Conservation (phyloP, 2,797 vertebrate genomes). For the Acanthopagrus latus region DNA sequence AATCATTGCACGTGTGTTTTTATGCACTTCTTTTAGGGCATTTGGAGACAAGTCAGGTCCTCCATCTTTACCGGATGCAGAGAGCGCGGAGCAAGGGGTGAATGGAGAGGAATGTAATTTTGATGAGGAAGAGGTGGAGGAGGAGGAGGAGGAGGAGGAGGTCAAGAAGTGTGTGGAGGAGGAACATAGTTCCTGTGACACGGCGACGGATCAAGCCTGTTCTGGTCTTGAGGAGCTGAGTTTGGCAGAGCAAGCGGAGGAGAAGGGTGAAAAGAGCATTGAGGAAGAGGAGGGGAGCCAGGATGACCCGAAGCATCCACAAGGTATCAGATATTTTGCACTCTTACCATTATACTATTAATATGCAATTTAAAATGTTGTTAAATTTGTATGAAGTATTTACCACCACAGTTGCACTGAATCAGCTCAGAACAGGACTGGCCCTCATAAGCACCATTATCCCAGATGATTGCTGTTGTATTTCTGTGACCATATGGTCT, state of each 20-base stretch:
- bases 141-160: slow-evolving; percentile 51
- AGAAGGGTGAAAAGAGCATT: slow-evolving; percentile 48
- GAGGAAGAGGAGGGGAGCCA: slow-evolving; percentile 68
- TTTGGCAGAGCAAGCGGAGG: slow-evolving; percentile 68
- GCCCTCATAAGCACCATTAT: neutral
- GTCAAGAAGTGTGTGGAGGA: slow-evolving; percentile 31
- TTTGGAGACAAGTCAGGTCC: slow-evolving; percentile 93
- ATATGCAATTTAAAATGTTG: neutral
- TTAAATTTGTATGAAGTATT: neutral
- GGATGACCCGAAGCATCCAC: slow-evolving; percentile 84
- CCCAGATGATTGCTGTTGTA: neutral
- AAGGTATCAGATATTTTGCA: slow-evolving; percentile 83
- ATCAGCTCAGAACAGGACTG: slow-evolving; percentile 3
- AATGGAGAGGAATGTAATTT: slow-evolving; percentile 63
- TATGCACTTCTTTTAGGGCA: slow-evolving; percentile 81
- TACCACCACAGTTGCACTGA: neutral
- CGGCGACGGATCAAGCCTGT: slow-evolving; percentile 48
- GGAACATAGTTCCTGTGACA: slow-evolving; percentile 31
- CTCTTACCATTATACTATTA: neutral
- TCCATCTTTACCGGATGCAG: slow-evolving; percentile 85
- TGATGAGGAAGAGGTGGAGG: slow-evolving; percentile 34
- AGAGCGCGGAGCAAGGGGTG: slow-evolving; percentile 59
- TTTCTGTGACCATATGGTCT: slow-evolving; percentile 11
- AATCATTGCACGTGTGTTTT: neutral
- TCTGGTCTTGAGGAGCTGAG: slow-evolving; percentile 71